Percentiles rank a stretch among this genome's conserved stretches.
These are phyloP conservation scores for Pseudopleuronectes americanus DNA, from an alignment of 2,797 vertebrate genomes.

Conservation along the genomic window DNA sequence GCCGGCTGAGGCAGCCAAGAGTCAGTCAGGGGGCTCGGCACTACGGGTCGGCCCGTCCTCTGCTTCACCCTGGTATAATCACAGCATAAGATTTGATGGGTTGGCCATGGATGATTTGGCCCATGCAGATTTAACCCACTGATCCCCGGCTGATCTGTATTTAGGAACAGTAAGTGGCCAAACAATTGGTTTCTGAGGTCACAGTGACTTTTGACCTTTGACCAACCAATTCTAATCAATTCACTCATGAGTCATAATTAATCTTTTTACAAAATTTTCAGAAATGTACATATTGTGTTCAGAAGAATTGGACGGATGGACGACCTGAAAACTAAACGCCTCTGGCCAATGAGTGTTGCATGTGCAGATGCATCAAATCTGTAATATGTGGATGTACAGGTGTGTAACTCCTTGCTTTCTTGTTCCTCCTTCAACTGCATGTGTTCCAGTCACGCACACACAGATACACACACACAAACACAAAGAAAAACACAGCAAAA, in stretches of 20 bases:
- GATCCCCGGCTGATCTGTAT: constrained; percentile 9
- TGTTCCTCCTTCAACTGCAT: not conserved
- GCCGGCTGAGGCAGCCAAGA: constrained; percentile 53
- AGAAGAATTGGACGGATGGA: too few relatives aligned
- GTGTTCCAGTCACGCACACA: not conserved
- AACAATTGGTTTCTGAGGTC: too few relatives aligned
- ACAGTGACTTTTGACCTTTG: too few relatives aligned
- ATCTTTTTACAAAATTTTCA: too few relatives aligned
- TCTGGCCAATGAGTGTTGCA: not conserved
- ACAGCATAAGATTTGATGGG: constrained; percentile 28
- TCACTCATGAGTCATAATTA: too few relatives aligned
- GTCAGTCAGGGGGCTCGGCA: constrained; percentile 44
- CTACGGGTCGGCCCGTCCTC: constrained; percentile 49
- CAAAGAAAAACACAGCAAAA: not conserved
- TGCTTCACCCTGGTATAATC: constrained; percentile 42
- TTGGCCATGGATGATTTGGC: constrained; percentile 28
- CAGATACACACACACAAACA: not conserved
- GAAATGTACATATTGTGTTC: too few relatives aligned
- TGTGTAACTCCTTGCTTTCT: too few relatives aligned
- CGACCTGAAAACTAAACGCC: too few relatives aligned
- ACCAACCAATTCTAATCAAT: too few relatives aligned
- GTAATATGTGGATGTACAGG: not conserved
- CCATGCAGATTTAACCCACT: constrained; percentile 31
- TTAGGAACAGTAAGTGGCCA: constrained; percentile 11
- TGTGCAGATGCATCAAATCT: too few relatives aligned